Base-by-base conservation (phyloP, 1,140 invertebrate species). In the Trichonephila clavipes region DNA sequence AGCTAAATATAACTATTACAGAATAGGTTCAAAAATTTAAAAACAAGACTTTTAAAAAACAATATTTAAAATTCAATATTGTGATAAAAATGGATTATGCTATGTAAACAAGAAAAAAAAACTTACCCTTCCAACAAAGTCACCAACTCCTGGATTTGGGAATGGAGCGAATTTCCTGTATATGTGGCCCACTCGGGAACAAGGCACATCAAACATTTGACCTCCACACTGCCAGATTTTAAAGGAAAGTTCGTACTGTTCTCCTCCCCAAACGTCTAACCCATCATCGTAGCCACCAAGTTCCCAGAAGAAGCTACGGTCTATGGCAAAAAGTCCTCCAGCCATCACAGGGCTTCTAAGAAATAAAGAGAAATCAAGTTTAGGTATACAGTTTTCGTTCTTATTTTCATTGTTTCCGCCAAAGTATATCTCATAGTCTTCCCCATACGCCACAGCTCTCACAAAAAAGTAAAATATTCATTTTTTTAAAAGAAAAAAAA, bases 131-230 rank as follows among this genome's bases (percentile, higher is more conserved):
- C 98, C 98, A 24, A 99, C 97, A 96, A 99, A 99, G 96, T 99
- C 98, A 1, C 98, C 98, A 94, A 97, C 97, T 1, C 98, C 97
- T 24, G 98, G 98, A 96, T 99, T 99, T 6, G 98, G 98, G 94
- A 97, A 97, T 19, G 96, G 96, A 18, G 96, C 96, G 95, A 96
- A 96, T 95, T 97, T 97, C 6, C 97, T 95, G 95, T 97, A 97
- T 40, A 97, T 96, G 94, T 96, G 96, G 16, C 96, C 96, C 28
- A 97, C 96, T 92, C 96, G 95, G 12, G 96, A 96, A 94, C 96
- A 96, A 40, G 96, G 96, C 62, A 96, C 95, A 87, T 97, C 96
- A 94, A 97, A 96, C 81, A 96, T 94, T 24, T 94, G 94, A 24
- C 96, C 96, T 59, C 96, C 96, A 94, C 96, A 96, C 95, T 96